Evolutionary conservation across 1,140 invertebrate species (phyloP).

Genomic region (Artemia franciscana): DNA sequence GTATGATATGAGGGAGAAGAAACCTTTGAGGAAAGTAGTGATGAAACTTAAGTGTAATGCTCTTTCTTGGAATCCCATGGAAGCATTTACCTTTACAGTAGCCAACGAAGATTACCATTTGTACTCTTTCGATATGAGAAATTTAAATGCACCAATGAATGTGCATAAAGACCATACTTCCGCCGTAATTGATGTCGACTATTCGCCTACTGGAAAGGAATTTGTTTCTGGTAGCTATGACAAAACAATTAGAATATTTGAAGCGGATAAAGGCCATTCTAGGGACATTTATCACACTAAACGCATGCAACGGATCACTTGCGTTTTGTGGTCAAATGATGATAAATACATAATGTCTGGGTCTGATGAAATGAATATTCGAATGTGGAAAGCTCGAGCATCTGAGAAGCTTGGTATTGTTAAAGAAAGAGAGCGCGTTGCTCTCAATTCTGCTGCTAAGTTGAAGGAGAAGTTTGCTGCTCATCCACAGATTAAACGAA

Average conservation of each 20-base stretch:
- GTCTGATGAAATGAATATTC: conserved; percentile 97
- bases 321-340: conserved; percentile 73
- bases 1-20: conserved; percentile 71
- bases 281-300: conserved; percentile 95
- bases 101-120: conserved; percentile 97
- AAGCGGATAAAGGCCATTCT: conserved; percentile 50
- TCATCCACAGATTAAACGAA: conserved; percentile 79
- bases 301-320: conserved; percentile 83
- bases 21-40: conserved; percentile 64
- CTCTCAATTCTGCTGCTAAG: conserved; percentile 60
- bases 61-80: conserved; percentile 94
- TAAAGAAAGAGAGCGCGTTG: conserved; percentile 58
- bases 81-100: conserved; percentile 80
- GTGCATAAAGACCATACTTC: conserved; percentile 82
- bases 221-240: conserved; percentile 93
- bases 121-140: conserved; percentile 87
- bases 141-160: conserved; percentile 51
- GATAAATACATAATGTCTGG: conserved; percentile 85
- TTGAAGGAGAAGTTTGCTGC: conserved; percentile 75
- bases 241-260: conserved; percentile 80
- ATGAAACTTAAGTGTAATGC: conserved; percentile 67
- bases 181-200: conserved; percentile 87
- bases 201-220: conserved; percentile 86
- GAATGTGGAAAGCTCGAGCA: conserved; percentile 91
- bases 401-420: conserved; percentile 90